Evolutionary conservation across 2,888 invertebrate genomes (phyloP).

Genomic region (Caenorhabditis becei): DNA sequence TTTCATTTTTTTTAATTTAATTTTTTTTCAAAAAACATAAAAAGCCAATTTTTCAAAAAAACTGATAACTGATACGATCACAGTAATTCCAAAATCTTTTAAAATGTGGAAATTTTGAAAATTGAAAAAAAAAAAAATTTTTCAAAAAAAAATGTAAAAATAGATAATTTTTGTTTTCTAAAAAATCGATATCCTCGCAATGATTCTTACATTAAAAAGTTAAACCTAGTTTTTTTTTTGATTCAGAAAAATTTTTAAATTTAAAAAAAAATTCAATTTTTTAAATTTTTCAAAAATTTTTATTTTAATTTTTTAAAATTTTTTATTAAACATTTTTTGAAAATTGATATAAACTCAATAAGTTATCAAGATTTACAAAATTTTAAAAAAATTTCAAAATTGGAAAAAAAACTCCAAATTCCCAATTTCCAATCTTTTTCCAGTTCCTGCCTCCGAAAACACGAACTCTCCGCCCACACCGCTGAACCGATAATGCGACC

Average conservation of each 20-base stretch:
- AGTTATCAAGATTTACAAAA: no score
- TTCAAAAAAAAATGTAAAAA: no score
- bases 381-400: background rate
- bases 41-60: background rate
- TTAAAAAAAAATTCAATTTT: no score
- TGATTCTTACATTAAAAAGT: background rate
- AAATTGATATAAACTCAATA: no score
- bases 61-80: no score
- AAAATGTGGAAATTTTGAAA: no score
- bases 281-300: background rate
- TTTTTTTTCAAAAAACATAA: background rate
- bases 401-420: background rate
- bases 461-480: conserved; percentile 63
- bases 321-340: no score
- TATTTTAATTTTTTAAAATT: background rate
- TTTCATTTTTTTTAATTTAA: no score
- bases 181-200: background rate
- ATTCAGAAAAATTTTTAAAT: background rate
- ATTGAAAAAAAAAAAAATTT: background rate
- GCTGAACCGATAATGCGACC: conserved; percentile 32
- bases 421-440: conserved; percentile 13
- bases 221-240: background rate
- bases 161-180: background rate
- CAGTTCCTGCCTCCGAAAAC: conserved; percentile 73
- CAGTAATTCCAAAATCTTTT: no score